phyloP scores from a whole-genome alignment of 2,888 invertebrate species.

The Tachina lurida region DNA sequence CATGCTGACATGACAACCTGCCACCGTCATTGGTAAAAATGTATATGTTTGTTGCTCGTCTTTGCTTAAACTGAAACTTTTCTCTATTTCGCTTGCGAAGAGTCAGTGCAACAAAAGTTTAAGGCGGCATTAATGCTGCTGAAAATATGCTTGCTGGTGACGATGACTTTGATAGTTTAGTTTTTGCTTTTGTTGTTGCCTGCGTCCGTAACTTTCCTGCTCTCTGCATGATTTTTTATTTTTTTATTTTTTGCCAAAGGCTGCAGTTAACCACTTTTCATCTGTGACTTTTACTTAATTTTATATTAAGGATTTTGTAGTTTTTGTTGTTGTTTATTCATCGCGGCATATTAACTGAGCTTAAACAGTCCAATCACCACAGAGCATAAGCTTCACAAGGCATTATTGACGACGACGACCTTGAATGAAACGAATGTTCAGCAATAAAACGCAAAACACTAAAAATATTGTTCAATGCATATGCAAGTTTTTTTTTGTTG shows the following conservation, averaged over 20 bases:
- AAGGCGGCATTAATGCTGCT: constrained; percentile 70
- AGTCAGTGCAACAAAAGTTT: constrained; percentile 44
- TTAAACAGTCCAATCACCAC: constrained; percentile 65
- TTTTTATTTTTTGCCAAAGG: constrained; percentile 41
- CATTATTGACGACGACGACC: constrained; percentile 58
- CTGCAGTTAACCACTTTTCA: constrained; percentile 65
- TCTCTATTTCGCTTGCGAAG: neutral
- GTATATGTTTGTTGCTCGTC: constrained; percentile 49
- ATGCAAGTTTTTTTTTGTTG: constrained; percentile 16
- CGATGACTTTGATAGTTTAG: constrained; percentile 68
- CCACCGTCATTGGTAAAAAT: constrained; percentile 73
- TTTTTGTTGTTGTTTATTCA: constrained; percentile 10
- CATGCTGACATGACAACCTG: constrained; percentile 80
- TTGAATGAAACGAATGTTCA: constrained; percentile 69
- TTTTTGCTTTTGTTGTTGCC: constrained; percentile 44
- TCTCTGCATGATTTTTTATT: constrained; percentile 67
- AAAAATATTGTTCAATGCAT: constrained; percentile 46
- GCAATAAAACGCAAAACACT: constrained; percentile 45
- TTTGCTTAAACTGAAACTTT: constrained; percentile 5
- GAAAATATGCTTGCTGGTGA: constrained; percentile 65
- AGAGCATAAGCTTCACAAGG: constrained; percentile 53
- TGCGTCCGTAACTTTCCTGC: constrained; percentile 70
- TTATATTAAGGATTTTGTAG: constrained; percentile 38
- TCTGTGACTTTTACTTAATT: constrained; percentile 61
- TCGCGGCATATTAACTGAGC: constrained; percentile 66